Percentiles rank a stretch among this genome's conserved stretches.
Conservation (phyloP, 2,113 vertebrate genomes). For the Apteryx mantelli region DNA sequence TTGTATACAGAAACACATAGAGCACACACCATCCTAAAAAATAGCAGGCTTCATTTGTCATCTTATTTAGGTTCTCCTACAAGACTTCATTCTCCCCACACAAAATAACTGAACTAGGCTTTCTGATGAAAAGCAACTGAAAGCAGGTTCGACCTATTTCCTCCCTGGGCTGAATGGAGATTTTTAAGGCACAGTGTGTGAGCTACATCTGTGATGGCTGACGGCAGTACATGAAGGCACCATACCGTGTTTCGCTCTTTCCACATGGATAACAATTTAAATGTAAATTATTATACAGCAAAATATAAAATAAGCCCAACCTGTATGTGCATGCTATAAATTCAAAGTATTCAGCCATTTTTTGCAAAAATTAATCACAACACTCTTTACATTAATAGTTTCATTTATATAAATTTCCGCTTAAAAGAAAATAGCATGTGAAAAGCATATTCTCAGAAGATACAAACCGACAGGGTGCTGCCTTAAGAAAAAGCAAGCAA, state of each 20-base stretch:
- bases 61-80: constrained; percentile 42
- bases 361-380: constrained; percentile 2
- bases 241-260: background rate
- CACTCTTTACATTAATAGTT: constrained; percentile 49
- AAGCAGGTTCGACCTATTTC: constrained; percentile 27
- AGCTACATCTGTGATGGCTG: background rate
- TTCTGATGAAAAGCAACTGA: constrained; percentile 31
- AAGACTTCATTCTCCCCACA: background rate
- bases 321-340: background rate
- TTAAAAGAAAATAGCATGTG: background rate
- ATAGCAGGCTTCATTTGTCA: constrained; percentile 25
- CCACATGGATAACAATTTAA: constrained; percentile 68
- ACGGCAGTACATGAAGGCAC: background rate
- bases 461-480: background rate
- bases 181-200: constrained; percentile 32
- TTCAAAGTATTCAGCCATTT: constrained; percentile 1
- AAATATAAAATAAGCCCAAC: constrained; percentile 16
- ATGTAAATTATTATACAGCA: constrained; percentile 69
- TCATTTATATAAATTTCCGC: background rate
- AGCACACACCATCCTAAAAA: background rate
- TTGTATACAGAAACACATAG: background rate
- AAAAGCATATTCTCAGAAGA: background rate
- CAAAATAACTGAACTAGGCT: constrained; percentile 23
- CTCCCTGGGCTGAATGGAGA: constrained; percentile 14
- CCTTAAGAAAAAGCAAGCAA: background rate